Evolutionary conservation across 2,888 invertebrate species (phyloP).

Genomic region (Sphecodes monilicornis): DNA sequence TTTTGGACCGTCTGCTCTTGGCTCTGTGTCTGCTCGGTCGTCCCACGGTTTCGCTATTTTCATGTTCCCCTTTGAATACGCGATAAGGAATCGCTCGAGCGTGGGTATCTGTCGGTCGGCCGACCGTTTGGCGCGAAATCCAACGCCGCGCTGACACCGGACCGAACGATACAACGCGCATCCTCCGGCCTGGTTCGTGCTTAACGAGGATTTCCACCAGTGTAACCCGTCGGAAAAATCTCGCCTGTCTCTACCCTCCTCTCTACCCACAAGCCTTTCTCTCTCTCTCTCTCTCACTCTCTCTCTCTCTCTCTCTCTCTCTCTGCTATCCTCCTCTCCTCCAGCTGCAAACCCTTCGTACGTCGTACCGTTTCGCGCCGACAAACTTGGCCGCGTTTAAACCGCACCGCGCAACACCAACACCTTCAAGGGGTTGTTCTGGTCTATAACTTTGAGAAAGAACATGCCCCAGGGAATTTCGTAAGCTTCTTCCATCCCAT

Average conservation of each 20-base stretch:
- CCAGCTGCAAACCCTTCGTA: background rate
- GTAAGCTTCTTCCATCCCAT: background rate
- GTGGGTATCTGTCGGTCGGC: conserved; percentile 33
- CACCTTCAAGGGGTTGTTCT: background rate
- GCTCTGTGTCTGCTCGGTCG: background rate
- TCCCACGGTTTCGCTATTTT: background rate
- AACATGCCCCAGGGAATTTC: background rate
- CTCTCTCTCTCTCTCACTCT: background rate
- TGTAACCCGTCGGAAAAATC: conserved; percentile 45
- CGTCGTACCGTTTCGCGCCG: conserved; percentile 4
- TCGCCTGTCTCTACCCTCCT: background rate
- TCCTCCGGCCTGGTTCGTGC: conserved; percentile 60
- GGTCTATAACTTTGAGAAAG: background rate
- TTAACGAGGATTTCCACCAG: conserved; percentile 65
- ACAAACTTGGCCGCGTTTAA: conserved; percentile 53
- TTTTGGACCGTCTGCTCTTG: background rate
- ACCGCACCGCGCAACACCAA: conserved; percentile 8
- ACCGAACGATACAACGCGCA: conserved; percentile 53
- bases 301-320: background rate
- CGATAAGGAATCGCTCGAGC: conserved; percentile 53
- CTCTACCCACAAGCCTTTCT: background rate
- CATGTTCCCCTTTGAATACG: conserved; percentile 14
- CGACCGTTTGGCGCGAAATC: conserved; percentile 68
- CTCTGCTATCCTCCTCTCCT: background rate
- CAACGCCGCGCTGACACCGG: conserved; percentile 62